Conservation (phyloP, 2,797 vertebrate genomes). For the Borostomias antarcticus region DNA sequence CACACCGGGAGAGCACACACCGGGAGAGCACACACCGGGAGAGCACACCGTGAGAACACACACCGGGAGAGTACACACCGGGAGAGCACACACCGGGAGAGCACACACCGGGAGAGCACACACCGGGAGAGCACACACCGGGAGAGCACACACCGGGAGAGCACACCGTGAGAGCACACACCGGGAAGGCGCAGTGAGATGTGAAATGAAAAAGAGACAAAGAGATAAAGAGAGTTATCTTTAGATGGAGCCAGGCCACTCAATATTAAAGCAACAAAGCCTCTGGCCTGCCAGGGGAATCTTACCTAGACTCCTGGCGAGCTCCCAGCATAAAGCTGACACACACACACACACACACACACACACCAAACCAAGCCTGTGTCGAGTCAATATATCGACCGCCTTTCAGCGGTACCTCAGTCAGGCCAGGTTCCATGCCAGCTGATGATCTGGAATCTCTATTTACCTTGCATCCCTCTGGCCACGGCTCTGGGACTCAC, state of each 20-base stretch:
- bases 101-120: slow-evolving; percentile 28
- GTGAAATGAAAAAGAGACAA: slow-evolving; percentile 44
- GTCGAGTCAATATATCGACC: too few relatives aligned
- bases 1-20: slow-evolving; percentile 33
- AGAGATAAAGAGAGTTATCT: slow-evolving; percentile 58
- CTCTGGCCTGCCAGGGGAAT: not conserved
- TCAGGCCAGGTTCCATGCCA: slow-evolving; percentile 27
- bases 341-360: not conserved
- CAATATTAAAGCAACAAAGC: slow-evolving; percentile 32
- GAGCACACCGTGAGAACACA: too few relatives aligned
- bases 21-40: not conserved
- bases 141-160: slow-evolving; percentile 28
- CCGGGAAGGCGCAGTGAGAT: slow-evolving; percentile 22
- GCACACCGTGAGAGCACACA: slow-evolving; percentile 27
- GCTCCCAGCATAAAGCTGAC: slow-evolving; percentile 3
- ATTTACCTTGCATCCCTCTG: slow-evolving; percentile 30
- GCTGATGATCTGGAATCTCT: slow-evolving; percentile 33
- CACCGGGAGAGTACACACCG: slow-evolving; percentile 1
- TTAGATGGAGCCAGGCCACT: slow-evolving; percentile 43
- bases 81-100: slow-evolving; percentile 28
- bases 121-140: slow-evolving; percentile 1
- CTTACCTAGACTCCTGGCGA: slow-evolving; percentile 17
- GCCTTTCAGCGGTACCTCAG: slow-evolving; percentile 26
- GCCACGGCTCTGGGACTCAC: slow-evolving; percentile 13
- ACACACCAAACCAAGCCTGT: too few relatives aligned